phyloP scores from a whole-genome alignment of 2,797 vertebrate species.

The Psittacula echo region DNA sequence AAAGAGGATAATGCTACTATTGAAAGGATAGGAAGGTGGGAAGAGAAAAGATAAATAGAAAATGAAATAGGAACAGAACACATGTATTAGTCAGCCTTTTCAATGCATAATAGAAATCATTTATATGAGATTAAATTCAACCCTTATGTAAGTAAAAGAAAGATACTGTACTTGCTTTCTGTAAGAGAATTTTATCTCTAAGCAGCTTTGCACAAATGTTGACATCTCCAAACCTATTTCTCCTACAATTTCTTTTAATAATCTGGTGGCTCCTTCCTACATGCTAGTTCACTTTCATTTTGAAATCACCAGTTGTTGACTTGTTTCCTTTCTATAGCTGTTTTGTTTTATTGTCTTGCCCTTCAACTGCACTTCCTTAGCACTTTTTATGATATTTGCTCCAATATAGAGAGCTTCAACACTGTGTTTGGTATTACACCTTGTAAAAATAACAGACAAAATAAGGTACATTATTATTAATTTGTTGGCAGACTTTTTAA shows the following conservation, averaged over 20 bases:
- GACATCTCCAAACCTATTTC: neutral
- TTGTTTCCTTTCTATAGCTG: neutral
- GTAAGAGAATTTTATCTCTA: neutral
- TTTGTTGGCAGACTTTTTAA: neutral
- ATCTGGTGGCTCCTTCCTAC: neutral
- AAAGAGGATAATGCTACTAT: neutral
- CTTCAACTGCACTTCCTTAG: neutral
- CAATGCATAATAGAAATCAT: slow-evolving; percentile 39
- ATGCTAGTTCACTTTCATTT: neutral
- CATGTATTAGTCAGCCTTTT: slow-evolving; percentile 9
- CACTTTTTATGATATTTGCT: neutral
- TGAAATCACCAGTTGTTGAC: neutral
- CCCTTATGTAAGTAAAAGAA: neutral
- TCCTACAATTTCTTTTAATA: neutral
- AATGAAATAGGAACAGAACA: neutral
- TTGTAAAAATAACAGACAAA: slow-evolving; percentile 3
- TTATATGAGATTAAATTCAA: slow-evolving; percentile 48
- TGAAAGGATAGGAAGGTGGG: neutral
- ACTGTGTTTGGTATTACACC: neutral
- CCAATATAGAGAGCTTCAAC: neutral
- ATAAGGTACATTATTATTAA: neutral
- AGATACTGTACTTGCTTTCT: neutral
- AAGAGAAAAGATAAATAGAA: neutral
- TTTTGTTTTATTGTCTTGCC: neutral
- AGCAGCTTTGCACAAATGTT: neutral